Evolutionary conservation across 2,888 invertebrate species (phyloP).

Genomic region (Dolichomitus sp.): DNA sequence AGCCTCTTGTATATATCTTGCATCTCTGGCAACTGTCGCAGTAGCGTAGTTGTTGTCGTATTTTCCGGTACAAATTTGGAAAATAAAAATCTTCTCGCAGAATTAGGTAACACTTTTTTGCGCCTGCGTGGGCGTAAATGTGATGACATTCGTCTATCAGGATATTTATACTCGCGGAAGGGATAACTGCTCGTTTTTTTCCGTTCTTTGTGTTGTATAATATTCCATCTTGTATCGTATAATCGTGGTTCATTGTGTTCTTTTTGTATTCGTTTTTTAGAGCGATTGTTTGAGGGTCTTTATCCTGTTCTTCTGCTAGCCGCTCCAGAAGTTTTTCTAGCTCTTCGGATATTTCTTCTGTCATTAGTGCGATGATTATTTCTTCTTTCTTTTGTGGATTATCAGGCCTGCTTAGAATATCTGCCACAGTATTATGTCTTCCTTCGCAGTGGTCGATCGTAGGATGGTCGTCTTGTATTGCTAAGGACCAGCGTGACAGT

Average conservation of each 20-base stretch:
- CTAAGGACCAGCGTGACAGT: conserved; percentile 64
- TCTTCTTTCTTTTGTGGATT: neutral
- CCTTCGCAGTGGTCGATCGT: conserved; percentile 56
- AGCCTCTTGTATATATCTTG: conserved; percentile 9
- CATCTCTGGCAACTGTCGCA: conserved; percentile 30
- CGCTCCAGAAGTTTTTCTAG: neutral
- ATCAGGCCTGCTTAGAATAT: conserved; percentile 34
- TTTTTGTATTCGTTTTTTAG: neutral
- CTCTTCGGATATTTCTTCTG: neutral
- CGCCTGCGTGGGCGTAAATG: conserved; percentile 12
- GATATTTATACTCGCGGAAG: neutral
- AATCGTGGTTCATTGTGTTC: neutral
- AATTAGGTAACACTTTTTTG: conserved; percentile 6
- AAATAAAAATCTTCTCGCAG: conserved; percentile 5
- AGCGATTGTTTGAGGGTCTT: neutral
- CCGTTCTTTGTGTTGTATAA: neutral
- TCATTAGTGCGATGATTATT: neutral
- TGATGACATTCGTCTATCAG: conserved; percentile 9
- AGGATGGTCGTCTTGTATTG: conserved; percentile 67
- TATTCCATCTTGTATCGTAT: neutral
- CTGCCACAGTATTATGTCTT: conserved; percentile 53
- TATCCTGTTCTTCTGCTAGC: neutral
- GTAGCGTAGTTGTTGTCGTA: neutral
- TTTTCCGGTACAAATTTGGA: neutral
- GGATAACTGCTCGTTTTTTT: neutral